These are phyloP conservation scores for Microplitis demolitor DNA, from an alignment of 1,140 invertebrate genomes.

Conservation along the genomic window DNA sequence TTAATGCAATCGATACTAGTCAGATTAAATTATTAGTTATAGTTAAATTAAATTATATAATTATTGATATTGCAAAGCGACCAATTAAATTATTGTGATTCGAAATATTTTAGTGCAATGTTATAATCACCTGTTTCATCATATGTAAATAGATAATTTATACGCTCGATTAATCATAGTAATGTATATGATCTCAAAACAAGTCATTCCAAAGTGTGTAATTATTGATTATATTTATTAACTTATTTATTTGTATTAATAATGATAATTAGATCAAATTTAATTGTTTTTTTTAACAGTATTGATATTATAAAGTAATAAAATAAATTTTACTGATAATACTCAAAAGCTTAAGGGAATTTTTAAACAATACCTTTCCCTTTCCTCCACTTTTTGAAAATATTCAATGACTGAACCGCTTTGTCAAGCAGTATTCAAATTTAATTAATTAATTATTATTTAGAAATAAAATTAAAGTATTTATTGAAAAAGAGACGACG, in stretches of 20 bases:
- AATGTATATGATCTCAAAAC: neutral
- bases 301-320: too few relatives aligned
- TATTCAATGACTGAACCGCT: too few relatives aligned
- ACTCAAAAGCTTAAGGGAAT: too few relatives aligned
- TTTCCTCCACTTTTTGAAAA: too few relatives aligned
- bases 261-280: neutral
- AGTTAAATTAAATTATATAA: neutral
- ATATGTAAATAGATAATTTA: conserved; percentile 28
- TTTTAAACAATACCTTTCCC: neutral
- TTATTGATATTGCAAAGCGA: neutral
- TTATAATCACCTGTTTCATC: conserved; percentile 21
- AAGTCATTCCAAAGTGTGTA: conserved; percentile 4
- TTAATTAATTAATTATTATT: too few relatives aligned
- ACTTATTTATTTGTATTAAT: neutral
- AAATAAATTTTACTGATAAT: too few relatives aligned
- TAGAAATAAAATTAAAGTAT: too few relatives aligned
- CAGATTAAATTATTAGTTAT: neutral
- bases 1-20: neutral
- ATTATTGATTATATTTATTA: conserved; percentile 9
- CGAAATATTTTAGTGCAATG: conserved; percentile 30
- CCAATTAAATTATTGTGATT: conserved; percentile 26
- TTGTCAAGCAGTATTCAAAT: too few relatives aligned
- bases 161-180: conserved; percentile 7
- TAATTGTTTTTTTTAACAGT: neutral
- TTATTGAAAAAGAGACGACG: too few relatives aligned